phyloP scores from a whole-genome alignment of 2,888 invertebrate species.

The Brachyptera putata region DNA sequence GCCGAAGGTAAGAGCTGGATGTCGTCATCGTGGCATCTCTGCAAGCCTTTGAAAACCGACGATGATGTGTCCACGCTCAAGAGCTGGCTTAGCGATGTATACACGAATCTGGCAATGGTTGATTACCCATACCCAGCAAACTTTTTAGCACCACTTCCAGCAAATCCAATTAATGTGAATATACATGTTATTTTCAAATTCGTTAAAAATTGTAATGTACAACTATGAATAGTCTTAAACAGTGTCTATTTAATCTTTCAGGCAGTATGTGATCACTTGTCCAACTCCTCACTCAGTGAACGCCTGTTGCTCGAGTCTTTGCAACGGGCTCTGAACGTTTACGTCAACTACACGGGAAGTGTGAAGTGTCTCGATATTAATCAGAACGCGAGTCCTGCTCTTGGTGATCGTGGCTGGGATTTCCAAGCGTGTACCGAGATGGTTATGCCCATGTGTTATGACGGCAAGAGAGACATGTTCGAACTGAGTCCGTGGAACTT shows the following conservation, averaged over 20 bases:
- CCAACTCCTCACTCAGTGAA: constrained; percentile 46
- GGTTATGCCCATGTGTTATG: constrained; percentile 85
- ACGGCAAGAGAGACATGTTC: constrained; percentile 78
- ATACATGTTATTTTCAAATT: neutral
- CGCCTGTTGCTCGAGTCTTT: constrained; percentile 57
- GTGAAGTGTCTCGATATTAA: constrained; percentile 63
- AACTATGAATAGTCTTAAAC: too few relatives aligned
- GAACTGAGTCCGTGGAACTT: constrained; percentile 71
- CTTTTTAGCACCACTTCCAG: constrained; percentile 80
- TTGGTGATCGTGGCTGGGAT: constrained; percentile 72
- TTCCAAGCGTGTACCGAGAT: constrained; percentile 61
- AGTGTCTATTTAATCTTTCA: too few relatives aligned
- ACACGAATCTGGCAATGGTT: constrained; percentile 83
- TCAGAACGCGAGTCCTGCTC: constrained; percentile 51
- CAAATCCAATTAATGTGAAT: constrained; percentile 68
- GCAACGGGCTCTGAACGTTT: constrained; percentile 66
- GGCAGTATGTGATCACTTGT: constrained; percentile 52
- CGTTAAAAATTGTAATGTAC: too few relatives aligned
- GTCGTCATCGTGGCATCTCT: constrained; percentile 69
- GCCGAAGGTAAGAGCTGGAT: constrained; percentile 68
- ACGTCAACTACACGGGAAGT: constrained; percentile 75
- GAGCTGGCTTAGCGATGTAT: constrained; percentile 67
- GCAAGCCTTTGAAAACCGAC: constrained; percentile 59
- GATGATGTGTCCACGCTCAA: constrained; percentile 56
- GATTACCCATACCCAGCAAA: constrained; percentile 89